phyloP scores from a whole-genome alignment of 2,113 vertebrate species.

The Chloroceryle aenea region DNA sequence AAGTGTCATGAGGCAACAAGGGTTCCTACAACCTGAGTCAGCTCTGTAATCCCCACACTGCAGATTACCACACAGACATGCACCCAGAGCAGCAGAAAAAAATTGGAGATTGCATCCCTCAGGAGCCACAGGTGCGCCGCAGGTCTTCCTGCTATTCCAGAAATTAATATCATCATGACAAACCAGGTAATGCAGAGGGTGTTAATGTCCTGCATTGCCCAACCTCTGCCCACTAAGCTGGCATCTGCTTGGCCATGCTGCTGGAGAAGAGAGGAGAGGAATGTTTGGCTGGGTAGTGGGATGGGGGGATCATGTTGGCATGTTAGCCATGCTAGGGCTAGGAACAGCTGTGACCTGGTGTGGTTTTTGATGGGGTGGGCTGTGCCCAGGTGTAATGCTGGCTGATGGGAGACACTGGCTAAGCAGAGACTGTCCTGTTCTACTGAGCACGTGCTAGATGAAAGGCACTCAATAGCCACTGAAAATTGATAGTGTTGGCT shows the following conservation, averaged over 20 bases:
- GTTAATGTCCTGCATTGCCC: not conserved
- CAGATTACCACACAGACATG: not conserved
- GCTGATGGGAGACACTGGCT: not conserved
- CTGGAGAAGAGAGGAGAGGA: not conserved
- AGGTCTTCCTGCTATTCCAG: not conserved
- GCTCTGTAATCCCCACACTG: not conserved
- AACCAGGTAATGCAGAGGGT: not conserved
- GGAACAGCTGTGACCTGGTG: not conserved
- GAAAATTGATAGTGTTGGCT: not conserved
- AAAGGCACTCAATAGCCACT: not conserved
- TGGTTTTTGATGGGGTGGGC: not conserved
- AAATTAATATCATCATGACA: not conserved
- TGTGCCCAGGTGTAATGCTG: not conserved
- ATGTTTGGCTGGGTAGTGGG: not conserved
- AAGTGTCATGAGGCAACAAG: not conserved
- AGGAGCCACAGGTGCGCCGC: not conserved
- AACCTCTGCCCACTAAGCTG: not conserved
- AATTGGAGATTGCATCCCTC: not conserved
- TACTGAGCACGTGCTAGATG: not conserved
- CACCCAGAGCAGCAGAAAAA: not conserved
- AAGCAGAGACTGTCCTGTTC: not conserved
- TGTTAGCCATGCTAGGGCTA: not conserved
- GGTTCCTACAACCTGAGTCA: not conserved
- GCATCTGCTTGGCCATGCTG: fast-evolving
- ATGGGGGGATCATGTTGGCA: not conserved